Conservation (phyloP, 2,888 invertebrate species). For the Cryptocheilus praepositus region DNA sequence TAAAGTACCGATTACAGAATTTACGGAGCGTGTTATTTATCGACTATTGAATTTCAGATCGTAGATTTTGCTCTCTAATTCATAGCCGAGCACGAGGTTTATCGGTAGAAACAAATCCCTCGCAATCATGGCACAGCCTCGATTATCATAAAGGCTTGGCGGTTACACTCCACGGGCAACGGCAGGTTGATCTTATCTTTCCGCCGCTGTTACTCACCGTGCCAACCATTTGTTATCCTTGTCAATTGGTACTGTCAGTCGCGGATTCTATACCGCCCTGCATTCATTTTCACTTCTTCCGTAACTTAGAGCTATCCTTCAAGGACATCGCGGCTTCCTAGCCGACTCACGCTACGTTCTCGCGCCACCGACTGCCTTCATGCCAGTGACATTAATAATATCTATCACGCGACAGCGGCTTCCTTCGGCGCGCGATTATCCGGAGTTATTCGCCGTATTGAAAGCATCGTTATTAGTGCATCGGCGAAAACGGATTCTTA, state of each 20-base stretch:
- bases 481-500: no score
- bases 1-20: slow-evolving; percentile 63
- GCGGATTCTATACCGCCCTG: slow-evolving; percentile 38
- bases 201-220: slow-evolving; percentile 53
- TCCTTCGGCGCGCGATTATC: background rate
- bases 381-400: no score
- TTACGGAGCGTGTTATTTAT: slow-evolving; percentile 64
- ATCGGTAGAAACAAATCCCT: slow-evolving; percentile 61
- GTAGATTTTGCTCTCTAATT: slow-evolving; percentile 61
- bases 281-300: slow-evolving; percentile 49
- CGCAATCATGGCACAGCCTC: slow-evolving; percentile 53
- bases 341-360: no score
- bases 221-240: slow-evolving; percentile 61
- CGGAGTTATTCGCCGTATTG: no score
- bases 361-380: no score
- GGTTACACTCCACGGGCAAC: slow-evolving; percentile 37
- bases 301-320: slow-evolving; percentile 30
- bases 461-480: no score
- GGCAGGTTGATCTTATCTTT: slow-evolving; percentile 57
- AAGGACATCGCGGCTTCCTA: no score
- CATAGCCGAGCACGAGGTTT: slow-evolving; percentile 57
- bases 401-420: background rate
- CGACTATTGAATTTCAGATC: slow-evolving; percentile 67
- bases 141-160: slow-evolving; percentile 60
- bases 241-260: slow-evolving; percentile 63